Percentiles rank a stretch among this genome's conserved stretches.
phyloP scores from a whole-genome alignment of 2,888 invertebrate genomes.

The Therioaphis trifolii region DNA sequence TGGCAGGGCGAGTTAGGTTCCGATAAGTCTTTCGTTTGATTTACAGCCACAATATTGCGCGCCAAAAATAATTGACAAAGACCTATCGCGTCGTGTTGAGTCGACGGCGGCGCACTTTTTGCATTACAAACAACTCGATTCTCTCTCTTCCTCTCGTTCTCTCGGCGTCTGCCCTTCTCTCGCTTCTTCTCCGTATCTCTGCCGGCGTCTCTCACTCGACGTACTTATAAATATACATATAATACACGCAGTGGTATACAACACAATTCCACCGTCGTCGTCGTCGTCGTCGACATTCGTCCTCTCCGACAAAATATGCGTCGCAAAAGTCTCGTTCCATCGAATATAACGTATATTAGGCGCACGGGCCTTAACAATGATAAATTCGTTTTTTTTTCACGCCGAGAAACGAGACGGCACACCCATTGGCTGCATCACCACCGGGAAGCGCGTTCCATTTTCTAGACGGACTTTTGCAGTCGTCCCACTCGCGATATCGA shows the following conservation, averaged over 20 bases:
- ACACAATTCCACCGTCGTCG: too few relatives aligned
- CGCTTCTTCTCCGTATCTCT: not conserved
- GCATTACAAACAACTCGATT: constrained; percentile 17
- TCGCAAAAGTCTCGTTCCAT: too few relatives aligned
- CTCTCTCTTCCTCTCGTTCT: not conserved
- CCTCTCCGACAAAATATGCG: not conserved
- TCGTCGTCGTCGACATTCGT: not conserved
- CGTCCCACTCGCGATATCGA: not conserved
- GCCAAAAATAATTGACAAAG: constrained; percentile 53
- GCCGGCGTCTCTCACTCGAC: not conserved
- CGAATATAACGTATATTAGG: constrained; percentile 12
- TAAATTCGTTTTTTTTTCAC: constrained; percentile 9
- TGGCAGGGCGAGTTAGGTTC: not conserved
- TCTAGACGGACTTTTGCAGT: not conserved
- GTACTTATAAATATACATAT: too few relatives aligned
- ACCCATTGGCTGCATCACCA: too few relatives aligned
- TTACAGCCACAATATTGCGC: constrained; percentile 26
- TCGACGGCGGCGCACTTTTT: not conserved
- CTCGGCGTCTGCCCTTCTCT: too few relatives aligned
- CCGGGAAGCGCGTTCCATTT: not conserved
- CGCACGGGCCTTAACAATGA: constrained; percentile 11
- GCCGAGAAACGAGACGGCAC: too few relatives aligned
- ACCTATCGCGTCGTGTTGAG: not conserved
- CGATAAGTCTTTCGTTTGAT: constrained; percentile 54
- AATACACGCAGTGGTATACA: too few relatives aligned